phyloP scores from a whole-genome alignment of 2,113 vertebrate genomes.

The Pseudois nayaur region DNA sequence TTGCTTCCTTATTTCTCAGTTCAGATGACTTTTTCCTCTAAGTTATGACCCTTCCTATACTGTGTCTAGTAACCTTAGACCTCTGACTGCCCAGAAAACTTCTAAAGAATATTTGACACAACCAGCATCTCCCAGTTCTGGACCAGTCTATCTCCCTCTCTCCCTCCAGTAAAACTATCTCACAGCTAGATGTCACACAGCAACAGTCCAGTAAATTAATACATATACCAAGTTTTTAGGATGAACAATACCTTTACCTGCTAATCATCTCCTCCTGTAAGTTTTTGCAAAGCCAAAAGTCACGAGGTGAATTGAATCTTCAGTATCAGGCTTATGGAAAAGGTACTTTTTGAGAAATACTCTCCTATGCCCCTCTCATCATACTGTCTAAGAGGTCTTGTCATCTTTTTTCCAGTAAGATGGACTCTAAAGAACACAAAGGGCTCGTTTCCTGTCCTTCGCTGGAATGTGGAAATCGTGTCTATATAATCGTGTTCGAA shows the following conservation, averaged over 20 bases:
- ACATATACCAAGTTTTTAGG: not conserved
- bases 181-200: not conserved
- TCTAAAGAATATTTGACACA: not conserved
- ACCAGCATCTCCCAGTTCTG: not conserved
- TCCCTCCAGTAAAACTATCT: not conserved
- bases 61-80: not conserved
- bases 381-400: not conserved
- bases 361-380: not conserved
- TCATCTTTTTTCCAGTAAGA: not conserved
- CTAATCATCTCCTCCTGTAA: not conserved
- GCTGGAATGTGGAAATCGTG: not conserved
- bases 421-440: not conserved
- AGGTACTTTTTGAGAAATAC: not conserved
- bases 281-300: not conserved
- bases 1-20: not conserved
- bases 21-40: not conserved
- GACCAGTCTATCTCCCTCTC: not conserved
- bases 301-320: not conserved
- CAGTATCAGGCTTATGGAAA: not conserved
- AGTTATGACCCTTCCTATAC: not conserved
- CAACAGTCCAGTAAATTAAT: not conserved
- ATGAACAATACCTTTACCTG: not conserved
- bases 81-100: not conserved
- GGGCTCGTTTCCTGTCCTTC: not conserved
- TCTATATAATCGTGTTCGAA: not conserved